Evolutionary conservation across 1,140 invertebrate species (phyloP).

Genomic region (Charaxes varanes): DNA sequence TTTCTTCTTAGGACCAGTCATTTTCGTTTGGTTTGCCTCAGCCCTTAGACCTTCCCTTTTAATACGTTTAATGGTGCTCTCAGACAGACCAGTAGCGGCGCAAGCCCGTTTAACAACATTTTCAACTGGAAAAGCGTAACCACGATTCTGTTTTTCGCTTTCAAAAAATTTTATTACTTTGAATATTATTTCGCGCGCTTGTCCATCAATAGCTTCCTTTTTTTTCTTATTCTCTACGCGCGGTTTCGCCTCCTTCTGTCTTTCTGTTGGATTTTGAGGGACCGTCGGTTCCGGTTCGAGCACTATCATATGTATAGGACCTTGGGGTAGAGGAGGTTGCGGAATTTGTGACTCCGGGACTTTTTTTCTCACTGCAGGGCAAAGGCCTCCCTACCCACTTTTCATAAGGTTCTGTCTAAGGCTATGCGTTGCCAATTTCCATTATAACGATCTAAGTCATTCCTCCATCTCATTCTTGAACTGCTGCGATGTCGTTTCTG

Average conservation of each 20-base stretch:
- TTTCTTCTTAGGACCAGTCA: conserved; percentile 63
- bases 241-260: conserved; percentile 31
- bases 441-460: too few relatives aligned
- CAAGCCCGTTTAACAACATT: conserved; percentile 63
- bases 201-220: conserved; percentile 60
- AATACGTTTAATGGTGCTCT: conserved; percentile 63
- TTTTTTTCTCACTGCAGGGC: too few relatives aligned
- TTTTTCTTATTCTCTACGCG: conserved; percentile 57
- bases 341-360: conserved; percentile 15
- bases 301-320: conserved; percentile 5
- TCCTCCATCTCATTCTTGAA: too few relatives aligned
- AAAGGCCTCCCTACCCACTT: too few relatives aligned
- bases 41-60: conserved; percentile 58
- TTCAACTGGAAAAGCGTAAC: conserved; percentile 61
- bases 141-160: conserved; percentile 63
- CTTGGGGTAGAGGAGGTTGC: conserved; percentile 6
- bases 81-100: conserved; percentile 58
- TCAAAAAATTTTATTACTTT: conserved; percentile 68
- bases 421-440: too few relatives aligned
- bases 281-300: conserved; percentile 26
- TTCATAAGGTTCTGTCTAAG: too few relatives aligned
- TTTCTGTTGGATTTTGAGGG: conserved; percentile 24
- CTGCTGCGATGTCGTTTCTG: too few relatives aligned
- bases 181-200: conserved; percentile 60
- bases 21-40: conserved; percentile 61